A percentile compares a stretch with the other conserved stretches of the same genome.
Evolutionary conservation across 2,113 vertebrate genomes (phyloP).

Genomic region (Cichladusa arquata): DNA sequence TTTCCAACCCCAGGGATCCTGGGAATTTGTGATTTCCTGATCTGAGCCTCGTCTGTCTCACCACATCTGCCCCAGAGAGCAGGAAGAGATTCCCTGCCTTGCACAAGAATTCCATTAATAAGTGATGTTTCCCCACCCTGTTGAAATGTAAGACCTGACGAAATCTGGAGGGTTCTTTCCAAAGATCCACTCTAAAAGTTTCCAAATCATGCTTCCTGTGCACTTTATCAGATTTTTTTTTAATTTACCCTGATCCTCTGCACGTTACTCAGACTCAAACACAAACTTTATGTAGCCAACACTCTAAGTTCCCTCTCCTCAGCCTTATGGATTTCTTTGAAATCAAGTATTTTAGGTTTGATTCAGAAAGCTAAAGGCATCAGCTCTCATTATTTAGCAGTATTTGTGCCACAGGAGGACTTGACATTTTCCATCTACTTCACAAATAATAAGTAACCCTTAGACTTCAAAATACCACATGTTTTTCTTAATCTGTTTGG

Average conservation of each 20-base stretch:
- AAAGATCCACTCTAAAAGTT: background rate
- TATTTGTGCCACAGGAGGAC: background rate
- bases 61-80: background rate
- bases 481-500: background rate
- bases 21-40: background rate
- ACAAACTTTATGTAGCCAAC: background rate
- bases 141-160: background rate
- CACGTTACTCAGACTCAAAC: background rate
- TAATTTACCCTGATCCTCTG: background rate
- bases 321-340: background rate
- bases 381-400: background rate
- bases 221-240: background rate
- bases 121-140: accelerated
- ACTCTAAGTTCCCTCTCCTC: background rate
- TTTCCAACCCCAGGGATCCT: background rate
- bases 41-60: accelerated
- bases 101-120: background rate
- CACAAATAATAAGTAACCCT: background rate
- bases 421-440: background rate
- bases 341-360: background rate
- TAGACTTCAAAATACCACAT: background rate
- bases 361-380: background rate
- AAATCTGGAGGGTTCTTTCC: background rate
- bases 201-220: background rate
- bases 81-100: accelerated